Evolutionary conservation across 2,888 invertebrate genomes (phyloP), one percentile per base, ranked within the genome.

Genomic region (Drosophila rubida): DNA sequence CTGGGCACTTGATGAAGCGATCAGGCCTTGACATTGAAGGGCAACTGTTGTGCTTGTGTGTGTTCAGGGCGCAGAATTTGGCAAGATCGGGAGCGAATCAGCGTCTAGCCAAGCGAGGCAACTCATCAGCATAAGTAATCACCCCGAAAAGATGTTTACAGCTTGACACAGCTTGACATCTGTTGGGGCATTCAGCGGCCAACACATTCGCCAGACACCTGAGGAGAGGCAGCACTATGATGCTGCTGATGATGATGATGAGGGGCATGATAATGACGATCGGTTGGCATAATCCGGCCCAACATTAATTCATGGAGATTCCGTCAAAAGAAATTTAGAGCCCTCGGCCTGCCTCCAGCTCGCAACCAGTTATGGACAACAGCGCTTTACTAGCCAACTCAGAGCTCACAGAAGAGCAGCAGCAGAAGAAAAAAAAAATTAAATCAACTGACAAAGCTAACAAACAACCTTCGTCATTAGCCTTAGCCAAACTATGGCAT

Each of bases 401-500:
- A 51, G 27, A 42, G 51, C 35, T 37, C 41, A 27, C 9, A 39
- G 14, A 13, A 54, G 16, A 42, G 44, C 53, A 69, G 19, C n/a
- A n/a, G n/a, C n/a, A 19, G 19, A 55, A 7, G 44, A 35, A 46
- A 13, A 25, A 37, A 51, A 59, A 72, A 76, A 76, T 72, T 44
- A 84, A 84, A 74, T 78, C 80, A 88, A 87, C 81, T 81, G 87
- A 83, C 82, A 83, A 70, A 86, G 84, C 81, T 73, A 88, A 84
- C 87, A 85, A 85, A 82, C 89, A 88, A 87, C 80, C 89, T 83
- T 86, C 88, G 81, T 89, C 85, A 86, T 86, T 86, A 86, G 89
- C 89, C 87, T 88, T 89, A 86, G 89, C 89, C 88, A 86, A 86
- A 86, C 89, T 86, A 86, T 88, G 85, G 85, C 85, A 85, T 85